These are phyloP conservation scores for Helobdella robusta DNA, from an alignment of 2,888 invertebrate genomes.

Conservation along the genomic window DNA sequence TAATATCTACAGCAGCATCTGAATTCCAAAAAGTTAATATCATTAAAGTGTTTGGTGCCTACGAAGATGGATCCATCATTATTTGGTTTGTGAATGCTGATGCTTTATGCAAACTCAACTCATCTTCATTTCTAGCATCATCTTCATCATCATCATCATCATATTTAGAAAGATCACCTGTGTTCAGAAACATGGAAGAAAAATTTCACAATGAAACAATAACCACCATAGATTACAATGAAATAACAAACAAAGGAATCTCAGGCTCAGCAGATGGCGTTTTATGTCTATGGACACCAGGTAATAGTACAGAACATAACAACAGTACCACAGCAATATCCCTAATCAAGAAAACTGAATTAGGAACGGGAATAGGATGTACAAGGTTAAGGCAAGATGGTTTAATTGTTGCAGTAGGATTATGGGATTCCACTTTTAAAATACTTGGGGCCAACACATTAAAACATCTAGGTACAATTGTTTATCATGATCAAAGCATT, in stretches of 20 bases:
- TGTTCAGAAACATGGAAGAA: background rate
- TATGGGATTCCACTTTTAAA: background rate
- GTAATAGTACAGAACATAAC: too few relatives aligned
- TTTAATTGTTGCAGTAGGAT: background rate
- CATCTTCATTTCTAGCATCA: too few relatives aligned
- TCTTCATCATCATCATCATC: too few relatives aligned
- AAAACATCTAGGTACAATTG: background rate
- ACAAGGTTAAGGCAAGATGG: background rate
- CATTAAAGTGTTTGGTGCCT: background rate
- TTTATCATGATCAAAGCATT: background rate
- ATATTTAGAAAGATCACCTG: too few relatives aligned
- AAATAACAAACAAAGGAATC: background rate
- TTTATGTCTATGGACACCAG: too few relatives aligned
- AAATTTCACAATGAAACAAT: conserved; percentile 9
- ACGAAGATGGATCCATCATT: background rate
- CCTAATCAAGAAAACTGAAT: background rate
- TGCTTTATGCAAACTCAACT: too few relatives aligned
- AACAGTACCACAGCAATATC: too few relatives aligned
- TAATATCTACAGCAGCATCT: too few relatives aligned
- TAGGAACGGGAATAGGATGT: conserved; percentile 8
- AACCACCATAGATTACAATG: background rate
- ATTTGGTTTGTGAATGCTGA: background rate
- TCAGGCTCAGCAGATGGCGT: conserved; percentile 7
- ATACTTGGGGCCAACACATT: background rate
- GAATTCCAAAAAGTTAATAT: background rate